Percentiles rank a stretch among this genome's conserved stretches.
phyloP scores from a whole-genome alignment of 2,888 invertebrate genomes.

The Synanthedon andrenaeformis region DNA sequence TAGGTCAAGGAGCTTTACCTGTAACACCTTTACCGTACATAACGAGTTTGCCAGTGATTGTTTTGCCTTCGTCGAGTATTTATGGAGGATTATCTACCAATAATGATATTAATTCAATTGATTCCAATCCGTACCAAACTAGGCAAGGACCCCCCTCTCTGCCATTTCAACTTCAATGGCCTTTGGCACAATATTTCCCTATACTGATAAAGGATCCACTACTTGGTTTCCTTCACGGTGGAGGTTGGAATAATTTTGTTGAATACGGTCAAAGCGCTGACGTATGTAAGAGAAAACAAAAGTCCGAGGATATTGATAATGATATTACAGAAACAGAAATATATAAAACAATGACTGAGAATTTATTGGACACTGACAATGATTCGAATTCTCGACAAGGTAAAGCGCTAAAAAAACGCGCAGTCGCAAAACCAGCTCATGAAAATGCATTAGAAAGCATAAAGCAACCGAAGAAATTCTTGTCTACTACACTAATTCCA shows the following conservation, averaged over 20 bases:
- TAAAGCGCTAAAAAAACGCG: slow-evolving; percentile 43
- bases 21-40: slow-evolving; percentile 28
- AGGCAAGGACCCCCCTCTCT: slow-evolving; percentile 29
- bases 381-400: slow-evolving; percentile 22
- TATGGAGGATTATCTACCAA: slow-evolving; percentile 13
- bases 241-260: slow-evolving; percentile 65
- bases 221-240: slow-evolving; percentile 54
- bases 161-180: slow-evolving; percentile 52
- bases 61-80: slow-evolving; percentile 25
- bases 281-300: slow-evolving; percentile 52
- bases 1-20: background rate
- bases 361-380: background rate
- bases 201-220: slow-evolving; percentile 71
- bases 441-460: slow-evolving; percentile 23
- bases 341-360: background rate
- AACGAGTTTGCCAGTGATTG: slow-evolving; percentile 39
- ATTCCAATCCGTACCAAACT: slow-evolving; percentile 24
- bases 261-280: slow-evolving; percentile 72
- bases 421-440: slow-evolving; percentile 21
- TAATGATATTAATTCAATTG: slow-evolving; percentile 20
- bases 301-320: slow-evolving; percentile 17
- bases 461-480: slow-evolving; percentile 32
- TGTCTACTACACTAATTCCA: slow-evolving; percentile 20
- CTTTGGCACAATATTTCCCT: slow-evolving; percentile 66
- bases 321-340: slow-evolving; percentile 6